Base-by-base conservation (phyloP, 2,888 invertebrate species). In the Sthenelais limicola region DNA sequence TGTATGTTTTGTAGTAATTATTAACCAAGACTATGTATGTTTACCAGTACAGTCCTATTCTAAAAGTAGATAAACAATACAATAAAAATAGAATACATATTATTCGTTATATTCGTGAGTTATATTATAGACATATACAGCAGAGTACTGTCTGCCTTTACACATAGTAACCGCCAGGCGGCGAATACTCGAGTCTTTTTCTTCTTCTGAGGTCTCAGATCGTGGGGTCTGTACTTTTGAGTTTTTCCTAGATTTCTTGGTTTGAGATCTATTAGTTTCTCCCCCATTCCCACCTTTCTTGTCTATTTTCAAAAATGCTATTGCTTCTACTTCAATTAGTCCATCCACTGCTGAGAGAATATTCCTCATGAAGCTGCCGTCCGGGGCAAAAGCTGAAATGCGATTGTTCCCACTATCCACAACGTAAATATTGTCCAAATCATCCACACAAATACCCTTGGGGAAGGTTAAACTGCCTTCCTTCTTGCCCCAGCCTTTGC, bases 381-480 rank as follows among this genome's bases (percentile, higher is more conserved):
- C 62, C 9, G 62, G 62, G 12, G 62, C 21, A 24, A 62, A 62
- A 35, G 35, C 62, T 15, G 24, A 62, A 12, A 62, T 43, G 9
- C 62, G 35, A 18, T 38, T 38, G 26, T 62, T 62, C 2, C 62
- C 62, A 24, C 62, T 62, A 21, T 62, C 62, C 15, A 62, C 62
- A 4, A 62, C 62, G 24, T 38, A 18, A n/a, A 62, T 38, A 26
- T 38, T 15, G 62, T 62, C 62, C 18, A 38, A 35, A 15, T 21
- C 43, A 26, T 38, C 38, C 15, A 62, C 62, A 18, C 62, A 62
- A 3, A 62, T 43, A 1, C 62, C 62, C 38, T 62, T 62, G 21
- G 62, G 62, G 38, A 62, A 62, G 62, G 62, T 62, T 4, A 62
- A n/a, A n/a, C 43, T 35, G 1, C 62, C 62, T 2, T 62, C 62